These are phyloP conservation scores for Chrysolina haemoptera DNA, from an alignment of 2,888 invertebrate genomes.

Conservation along the genomic window DNA sequence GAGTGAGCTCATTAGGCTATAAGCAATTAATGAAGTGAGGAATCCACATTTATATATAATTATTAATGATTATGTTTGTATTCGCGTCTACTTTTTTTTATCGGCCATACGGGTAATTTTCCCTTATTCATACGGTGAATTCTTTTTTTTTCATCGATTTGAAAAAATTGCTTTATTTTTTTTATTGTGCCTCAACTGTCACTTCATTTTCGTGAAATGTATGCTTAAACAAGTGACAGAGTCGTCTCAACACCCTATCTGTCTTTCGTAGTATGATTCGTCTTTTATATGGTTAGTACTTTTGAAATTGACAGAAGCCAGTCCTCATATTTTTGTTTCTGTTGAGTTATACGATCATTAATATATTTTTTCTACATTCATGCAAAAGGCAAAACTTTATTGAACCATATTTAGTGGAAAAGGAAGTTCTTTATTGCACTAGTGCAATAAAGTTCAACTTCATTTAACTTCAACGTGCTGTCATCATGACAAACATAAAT, in stretches of 20 bases:
- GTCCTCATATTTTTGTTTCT: no score
- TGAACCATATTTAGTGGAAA: no score
- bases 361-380: no score
- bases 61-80: constrained; percentile 47
- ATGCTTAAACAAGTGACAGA: not conserved
- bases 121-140: constrained; percentile 32
- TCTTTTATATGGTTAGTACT: no score
- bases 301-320: no score
- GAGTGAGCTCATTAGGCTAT: constrained; percentile 51
- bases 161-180: not conserved
- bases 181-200: constrained; percentile 13
- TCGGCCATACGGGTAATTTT: constrained; percentile 45
- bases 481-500: no score
- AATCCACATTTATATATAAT: constrained; percentile 49
- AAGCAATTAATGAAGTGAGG: constrained; percentile 53
- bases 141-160: constrained; percentile 14
- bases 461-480: no score
- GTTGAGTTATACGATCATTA: no score
- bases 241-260: not conserved
- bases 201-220: not conserved
- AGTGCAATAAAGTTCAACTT: no score
- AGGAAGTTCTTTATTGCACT: no score
- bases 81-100: constrained; percentile 31
- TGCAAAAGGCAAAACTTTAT: no score
- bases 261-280: no score